Base-by-base conservation (phyloP, 1,140 invertebrate species). In the Brachionus sp. region DNA sequence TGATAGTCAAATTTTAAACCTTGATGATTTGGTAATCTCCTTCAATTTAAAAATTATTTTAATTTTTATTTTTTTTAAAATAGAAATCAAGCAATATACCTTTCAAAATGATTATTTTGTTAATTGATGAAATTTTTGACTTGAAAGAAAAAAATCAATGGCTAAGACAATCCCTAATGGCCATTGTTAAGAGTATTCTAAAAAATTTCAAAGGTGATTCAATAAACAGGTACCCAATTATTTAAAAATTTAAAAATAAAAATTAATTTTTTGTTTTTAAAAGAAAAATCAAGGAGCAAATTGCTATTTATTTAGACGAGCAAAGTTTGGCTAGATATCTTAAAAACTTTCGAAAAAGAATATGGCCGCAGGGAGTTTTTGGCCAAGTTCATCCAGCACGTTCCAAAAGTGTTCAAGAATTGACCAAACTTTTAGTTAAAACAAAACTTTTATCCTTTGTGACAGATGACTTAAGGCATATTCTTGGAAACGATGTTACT, bases 61-160 rank as follows among this genome's bases (percentile, higher is more conserved):
- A 62, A 50, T 53, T 19, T 12, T 37, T 78, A n/a, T 35, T 10
- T 44, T n/a, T 29, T 46, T 53, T n/a, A n/a, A 35, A 35, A 7
- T 16, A 62, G 46, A 33, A 62, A 29, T 78, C 66, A 7, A 75
- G 44, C 33, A 75, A 94, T 88, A 94, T 96, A 89, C 95, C 95
- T 13, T 88, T 96, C 73, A 90, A 94, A 85, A 94, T 96, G 84
- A 92, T 96, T 88, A 87, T 96, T 42, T 88, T 95, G 2, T 87
- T 96, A 57, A 93, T 96, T 91, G 94, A 96, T 87, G 95, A 96
- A 91, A 93, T 96, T 3, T 96, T 96, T 90, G 95, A 96, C 87
- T 88, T 96, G 57, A 93, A 94, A 89, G 92, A 92, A 53, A 91
- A 94, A 85, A 95, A 95, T 89, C 93, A 95, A 85, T 97, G 95